A percentile compares a stretch with the other conserved stretches of the same genome.
phyloP scores from a whole-genome alignment of 2,797 vertebrate species.

The Ctenopoma multispine region DNA sequence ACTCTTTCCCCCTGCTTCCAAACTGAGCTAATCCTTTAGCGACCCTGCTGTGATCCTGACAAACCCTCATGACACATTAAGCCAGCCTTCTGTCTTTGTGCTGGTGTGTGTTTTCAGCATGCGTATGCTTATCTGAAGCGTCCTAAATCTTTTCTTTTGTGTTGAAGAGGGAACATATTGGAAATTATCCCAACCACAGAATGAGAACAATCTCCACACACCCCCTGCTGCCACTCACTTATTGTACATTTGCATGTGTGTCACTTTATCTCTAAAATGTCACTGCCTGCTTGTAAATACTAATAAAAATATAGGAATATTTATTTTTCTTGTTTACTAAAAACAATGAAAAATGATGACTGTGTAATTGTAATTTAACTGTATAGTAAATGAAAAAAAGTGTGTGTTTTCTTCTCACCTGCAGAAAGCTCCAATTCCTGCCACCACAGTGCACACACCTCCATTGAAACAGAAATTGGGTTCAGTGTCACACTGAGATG shows the following conservation, averaged over 20 bases:
- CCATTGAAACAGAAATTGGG: slow-evolving; percentile 94
- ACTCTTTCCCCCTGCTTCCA: slow-evolving; percentile 39
- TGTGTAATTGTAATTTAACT: not conserved
- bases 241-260: not conserved
- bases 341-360: not conserved
- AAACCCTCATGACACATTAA: slow-evolving; percentile 64
- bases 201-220: not conserved
- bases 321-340: not conserved
- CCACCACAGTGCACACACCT: slow-evolving; percentile 92
- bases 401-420: slow-evolving; percentile 83
- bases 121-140: slow-evolving; percentile 25
- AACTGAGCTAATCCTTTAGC: slow-evolving; percentile 66
- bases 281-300: slow-evolving; percentile 14
- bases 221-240: slow-evolving; percentile 2
- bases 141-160: slow-evolving; percentile 69
- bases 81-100: slow-evolving; percentile 62
- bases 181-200: slow-evolving; percentile 36
- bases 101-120: slow-evolving; percentile 35
- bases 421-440: slow-evolving; percentile 92
- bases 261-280: slow-evolving; percentile 4
- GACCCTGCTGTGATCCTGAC: slow-evolving; percentile 74
- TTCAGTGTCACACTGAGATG: slow-evolving; percentile 88
- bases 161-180: slow-evolving; percentile 21
- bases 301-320: not conserved
- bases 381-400: not conserved